Percentiles rank a stretch among this genome's conserved stretches.
Evolutionary conservation across 2,797 vertebrate species (phyloP).

Genomic region (Onychomys torridus): DNA sequence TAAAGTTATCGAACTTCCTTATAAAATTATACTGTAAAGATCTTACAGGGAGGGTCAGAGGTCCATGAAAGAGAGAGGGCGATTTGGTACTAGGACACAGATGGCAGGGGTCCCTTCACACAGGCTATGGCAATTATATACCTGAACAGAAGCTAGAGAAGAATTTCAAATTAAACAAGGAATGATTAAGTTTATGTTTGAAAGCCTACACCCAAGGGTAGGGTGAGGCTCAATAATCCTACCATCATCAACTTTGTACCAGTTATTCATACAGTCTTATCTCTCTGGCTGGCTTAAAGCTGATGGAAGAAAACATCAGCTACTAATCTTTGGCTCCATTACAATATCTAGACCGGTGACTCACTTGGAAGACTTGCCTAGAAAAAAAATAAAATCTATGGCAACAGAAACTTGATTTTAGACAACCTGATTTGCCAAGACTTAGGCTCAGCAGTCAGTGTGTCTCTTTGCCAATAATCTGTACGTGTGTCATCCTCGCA

Average conservation of each 20-base stretch:
- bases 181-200: background rate
- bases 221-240: background rate
- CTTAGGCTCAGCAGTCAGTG: background rate
- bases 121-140: background rate
- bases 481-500: background rate
- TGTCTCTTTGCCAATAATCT: background rate
- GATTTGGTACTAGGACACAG: background rate
- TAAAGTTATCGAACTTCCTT: background rate
- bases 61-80: rapidly evolving
- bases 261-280: conserved; percentile 23
- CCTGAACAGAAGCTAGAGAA: background rate
- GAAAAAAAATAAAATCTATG: background rate
- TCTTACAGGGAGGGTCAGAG: background rate
- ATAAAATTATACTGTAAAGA: background rate
- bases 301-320: background rate
- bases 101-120: rapidly evolving
- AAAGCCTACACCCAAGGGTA: conserved; percentile 29
- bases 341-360: background rate
- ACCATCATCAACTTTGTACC: background rate
- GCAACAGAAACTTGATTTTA: conserved; percentile 11
- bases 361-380: background rate
- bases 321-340: background rate
- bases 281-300: background rate
- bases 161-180: conserved; percentile 18
- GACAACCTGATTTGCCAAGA: background rate